phyloP scores from a whole-genome alignment of 92 coral and sea anemone species.

The Ricordea florida region DNA sequence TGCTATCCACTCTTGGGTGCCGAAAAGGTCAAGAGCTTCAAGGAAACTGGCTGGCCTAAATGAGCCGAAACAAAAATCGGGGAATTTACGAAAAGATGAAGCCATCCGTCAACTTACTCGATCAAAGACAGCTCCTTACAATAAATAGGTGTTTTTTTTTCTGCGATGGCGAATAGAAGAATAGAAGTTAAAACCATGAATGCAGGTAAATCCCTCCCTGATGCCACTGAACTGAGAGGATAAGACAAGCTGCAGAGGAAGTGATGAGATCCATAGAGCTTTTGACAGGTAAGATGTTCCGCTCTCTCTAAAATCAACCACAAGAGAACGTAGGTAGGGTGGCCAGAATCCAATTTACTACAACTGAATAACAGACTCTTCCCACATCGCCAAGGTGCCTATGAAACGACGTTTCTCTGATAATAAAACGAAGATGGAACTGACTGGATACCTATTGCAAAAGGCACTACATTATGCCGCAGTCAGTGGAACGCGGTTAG shows the following conservation, averaged over 20 bases:
- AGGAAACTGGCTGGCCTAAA: not conserved
- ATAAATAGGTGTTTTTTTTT: not conserved
- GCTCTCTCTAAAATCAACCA: too few relatives aligned
- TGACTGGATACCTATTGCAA: too few relatives aligned
- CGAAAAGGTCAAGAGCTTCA: not conserved
- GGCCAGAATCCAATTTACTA: too few relatives aligned
- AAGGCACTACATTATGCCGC: too few relatives aligned
- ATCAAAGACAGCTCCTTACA: conserved; percentile 2
- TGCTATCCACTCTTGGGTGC: not conserved
- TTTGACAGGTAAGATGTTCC: too few relatives aligned
- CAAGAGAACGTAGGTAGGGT: too few relatives aligned
- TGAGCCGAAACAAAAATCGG: not conserved
- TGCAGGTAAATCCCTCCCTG: not conserved
- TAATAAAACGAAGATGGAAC: too few relatives aligned
- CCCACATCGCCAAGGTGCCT: too few relatives aligned
- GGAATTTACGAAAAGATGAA: not conserved
- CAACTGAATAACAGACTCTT: too few relatives aligned
- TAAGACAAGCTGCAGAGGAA: not conserved
- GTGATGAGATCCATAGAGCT: not conserved
- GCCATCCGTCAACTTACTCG: not conserved
- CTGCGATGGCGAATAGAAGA: not conserved
- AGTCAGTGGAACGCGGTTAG: too few relatives aligned
- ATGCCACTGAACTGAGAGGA: too few relatives aligned
- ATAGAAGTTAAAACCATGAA: not conserved
- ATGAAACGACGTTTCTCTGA: too few relatives aligned